phyloP scores from a whole-genome alignment of 1,140 invertebrate genomes.

The Lordiphosa collinella region DNA sequence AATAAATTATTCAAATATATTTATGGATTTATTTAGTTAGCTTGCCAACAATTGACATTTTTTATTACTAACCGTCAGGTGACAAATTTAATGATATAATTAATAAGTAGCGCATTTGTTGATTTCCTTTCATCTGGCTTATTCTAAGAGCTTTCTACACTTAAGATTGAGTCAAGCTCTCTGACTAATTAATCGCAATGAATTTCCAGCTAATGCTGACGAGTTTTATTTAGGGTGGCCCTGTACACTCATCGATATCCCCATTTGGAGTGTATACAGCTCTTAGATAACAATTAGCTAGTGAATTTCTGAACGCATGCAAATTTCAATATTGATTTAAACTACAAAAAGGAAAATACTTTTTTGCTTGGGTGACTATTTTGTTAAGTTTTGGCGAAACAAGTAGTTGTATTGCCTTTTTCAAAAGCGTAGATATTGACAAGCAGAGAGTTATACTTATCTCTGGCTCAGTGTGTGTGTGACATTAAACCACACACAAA shows the following conservation, averaged over 20 bases:
- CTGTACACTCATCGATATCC: constrained; percentile 18
- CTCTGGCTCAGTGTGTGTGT: constrained; percentile 17
- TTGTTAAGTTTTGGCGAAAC: constrained; percentile 62
- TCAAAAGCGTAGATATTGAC: constrained; percentile 66
- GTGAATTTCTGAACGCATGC: constrained; percentile 65
- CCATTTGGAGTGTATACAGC: constrained; percentile 14
- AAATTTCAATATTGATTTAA: constrained; percentile 57
- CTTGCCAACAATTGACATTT: too few species aligned
- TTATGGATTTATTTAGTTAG: too few species aligned
- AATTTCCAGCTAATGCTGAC: constrained; percentile 22
- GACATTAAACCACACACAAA: constrained; percentile 75
- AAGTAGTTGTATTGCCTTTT: constrained; percentile 76
- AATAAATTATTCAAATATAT: too few species aligned
- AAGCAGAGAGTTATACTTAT: constrained; percentile 64
- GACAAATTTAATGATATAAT: too few species aligned
- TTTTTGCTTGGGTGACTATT: constrained; percentile 58
- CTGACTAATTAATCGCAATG: constrained; percentile 20
- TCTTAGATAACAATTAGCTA: constrained; percentile 68
- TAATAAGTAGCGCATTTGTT: too few species aligned
- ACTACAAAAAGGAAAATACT: constrained; percentile 29
- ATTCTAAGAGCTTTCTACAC: too few species aligned
- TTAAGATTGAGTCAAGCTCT: constrained; percentile 29
- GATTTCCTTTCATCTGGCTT: too few species aligned
- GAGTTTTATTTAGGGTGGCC: constrained; percentile 1
- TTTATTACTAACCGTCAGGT: too few species aligned